Conservation (phyloP, 2,888 invertebrate species). For the Drosophila mercatorum region DNA sequence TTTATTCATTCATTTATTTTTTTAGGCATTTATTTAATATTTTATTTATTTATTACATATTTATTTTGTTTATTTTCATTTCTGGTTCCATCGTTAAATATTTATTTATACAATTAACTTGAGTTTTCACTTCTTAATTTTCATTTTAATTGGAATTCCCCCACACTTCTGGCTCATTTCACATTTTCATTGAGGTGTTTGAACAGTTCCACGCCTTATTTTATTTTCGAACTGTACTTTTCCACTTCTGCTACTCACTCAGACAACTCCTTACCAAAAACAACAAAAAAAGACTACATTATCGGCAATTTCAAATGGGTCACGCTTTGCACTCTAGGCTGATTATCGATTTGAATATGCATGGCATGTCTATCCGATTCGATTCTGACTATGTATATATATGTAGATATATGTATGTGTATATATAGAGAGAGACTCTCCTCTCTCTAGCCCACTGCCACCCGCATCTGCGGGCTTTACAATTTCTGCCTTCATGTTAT, state of each 20-base stretch:
- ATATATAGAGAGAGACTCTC: neutral
- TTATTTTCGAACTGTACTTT: conserved; percentile 11
- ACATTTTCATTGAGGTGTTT: neutral
- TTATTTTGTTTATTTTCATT: no score
- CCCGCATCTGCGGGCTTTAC: neutral
- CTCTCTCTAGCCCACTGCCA: neutral
- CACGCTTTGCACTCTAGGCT: conserved; percentile 40
- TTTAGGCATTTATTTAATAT: no score
- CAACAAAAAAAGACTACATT: conserved; percentile 8
- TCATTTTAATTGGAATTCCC: neutral
- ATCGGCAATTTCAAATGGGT: conserved; percentile 76
- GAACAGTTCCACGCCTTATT: conserved; percentile 2
- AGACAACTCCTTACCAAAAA: neutral
- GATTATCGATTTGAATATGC: conserved; percentile 51
- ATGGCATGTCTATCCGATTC: conserved; percentile 39
- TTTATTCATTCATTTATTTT: no score
- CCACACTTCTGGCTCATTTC: neutral
- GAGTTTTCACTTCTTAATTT: neutral
- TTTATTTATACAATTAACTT: neutral
- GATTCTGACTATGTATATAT: neutral
- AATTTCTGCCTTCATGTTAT: conserved; percentile 28
- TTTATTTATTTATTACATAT: no score
- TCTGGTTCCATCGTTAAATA: neutral
- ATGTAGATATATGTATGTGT: neutral
- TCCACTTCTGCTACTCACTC: neutral